Conservation (phyloP, 2,797 vertebrate species). For the Scolopax bukidnonensis region DNA sequence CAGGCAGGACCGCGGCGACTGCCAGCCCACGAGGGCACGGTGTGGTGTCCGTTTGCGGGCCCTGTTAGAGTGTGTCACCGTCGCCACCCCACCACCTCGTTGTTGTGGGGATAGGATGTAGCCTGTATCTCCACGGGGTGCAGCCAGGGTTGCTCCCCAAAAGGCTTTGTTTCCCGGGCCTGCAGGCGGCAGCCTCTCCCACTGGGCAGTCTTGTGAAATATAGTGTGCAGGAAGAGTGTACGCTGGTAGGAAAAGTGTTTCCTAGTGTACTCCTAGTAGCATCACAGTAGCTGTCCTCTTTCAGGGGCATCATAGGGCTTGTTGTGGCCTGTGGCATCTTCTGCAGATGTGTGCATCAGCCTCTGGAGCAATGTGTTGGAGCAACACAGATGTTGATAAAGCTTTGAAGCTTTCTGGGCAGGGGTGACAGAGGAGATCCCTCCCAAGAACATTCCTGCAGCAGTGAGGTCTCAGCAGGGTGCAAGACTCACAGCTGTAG, state of each 20-base stretch:
- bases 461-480: not conserved
- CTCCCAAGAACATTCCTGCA: not conserved
- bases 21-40: not conserved
- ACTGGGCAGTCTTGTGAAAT: rapidly evolving
- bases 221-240: not conserved
- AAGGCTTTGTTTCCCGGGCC: not conserved
- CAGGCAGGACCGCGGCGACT: not conserved
- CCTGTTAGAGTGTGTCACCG: too few relatives aligned
- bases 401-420: not conserved
- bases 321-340: not conserved
- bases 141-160: not conserved
- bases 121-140: rapidly evolving
- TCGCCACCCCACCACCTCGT: too few relatives aligned
- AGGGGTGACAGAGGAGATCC: not conserved
- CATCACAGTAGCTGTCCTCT: rapidly evolving
- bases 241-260: not conserved
- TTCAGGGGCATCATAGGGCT: too few relatives aligned
- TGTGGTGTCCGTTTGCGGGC: not conserved
- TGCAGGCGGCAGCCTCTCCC: rapidly evolving
- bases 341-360: not conserved
- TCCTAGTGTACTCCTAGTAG: not conserved
- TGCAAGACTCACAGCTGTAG: not conserved
- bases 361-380: not conserved
- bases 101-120: not conserved
- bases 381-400: not conserved